Base-by-base conservation (phyloP, 1,140 invertebrate genomes). In the Drosophila truncata region DNA sequence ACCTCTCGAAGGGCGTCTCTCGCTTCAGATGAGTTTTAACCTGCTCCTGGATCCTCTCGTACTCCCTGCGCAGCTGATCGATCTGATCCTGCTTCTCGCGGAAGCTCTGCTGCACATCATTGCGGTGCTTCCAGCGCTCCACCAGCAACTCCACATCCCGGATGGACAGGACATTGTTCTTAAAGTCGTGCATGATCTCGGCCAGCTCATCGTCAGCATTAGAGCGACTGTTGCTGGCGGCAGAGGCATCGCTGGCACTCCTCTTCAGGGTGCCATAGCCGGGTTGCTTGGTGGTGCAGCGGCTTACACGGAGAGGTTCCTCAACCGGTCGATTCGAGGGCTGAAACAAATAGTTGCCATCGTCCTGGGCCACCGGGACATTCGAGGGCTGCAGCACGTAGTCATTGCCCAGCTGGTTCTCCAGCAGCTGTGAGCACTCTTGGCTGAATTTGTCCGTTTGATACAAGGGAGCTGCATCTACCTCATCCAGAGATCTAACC, bases 121-220 rank as follows among this genome's bases (percentile, higher is more conserved):
- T 97, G 59, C 97, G 94, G 76, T 96, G 96, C 78, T 95, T 95
- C 97, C 97, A 98, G 82, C 96, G 96, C 92, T 96, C 96, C 11
- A 97, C 97, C 9, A 98, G 93, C 80, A 96, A 95, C 93, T 98
- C 97, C 0, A 97, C 96, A 93, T 97, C 96, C 4, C 95, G 94
- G 77, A 98, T 96, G 1, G 96, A 96, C 60, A 97, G 96, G 2
- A 97, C 96, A 80, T 97, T 97, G 82, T 97, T 97, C 92, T 97
- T 98, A 81, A 97, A 97, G 83, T 97, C 97, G 78, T 96, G 97
- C 80, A 98, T 97, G 25, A 98, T 97, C 93, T 98, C 97, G 1
- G 96, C 94, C 41, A 98, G 93, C 90, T 97, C 97, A 62, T 97
- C 96, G 88, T 98, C 95, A 20, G 93, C 93, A 74, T 94, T 94